Evolutionary conservation across 2,113 vertebrate species (phyloP), one percentile per base, ranked within the genome.

Genomic region (Chamaetylas fuelleborni): DNA sequence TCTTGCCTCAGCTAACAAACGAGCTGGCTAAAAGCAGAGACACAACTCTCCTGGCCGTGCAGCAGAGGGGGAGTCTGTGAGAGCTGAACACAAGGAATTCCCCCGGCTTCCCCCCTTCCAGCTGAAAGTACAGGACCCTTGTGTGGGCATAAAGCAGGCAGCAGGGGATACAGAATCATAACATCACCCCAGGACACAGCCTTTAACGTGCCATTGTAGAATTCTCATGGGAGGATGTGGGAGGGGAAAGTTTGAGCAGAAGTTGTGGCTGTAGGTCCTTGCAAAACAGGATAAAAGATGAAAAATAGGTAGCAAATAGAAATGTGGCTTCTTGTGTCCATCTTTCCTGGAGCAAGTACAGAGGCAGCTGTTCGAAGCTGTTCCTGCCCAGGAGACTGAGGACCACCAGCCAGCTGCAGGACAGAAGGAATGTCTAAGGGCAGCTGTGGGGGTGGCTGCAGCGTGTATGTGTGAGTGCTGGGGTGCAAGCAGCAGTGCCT

Each of bases 401-500:
- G 33, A 28, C 15, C 17, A 61, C 31, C 12, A 11, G 31, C 8
- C 43, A 53, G 36, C 26, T 92, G 2, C 1, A 11, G 71, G 26
- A 25, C 18, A 54, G 48, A 45, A 31, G 20, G 29, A 33, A 6
- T 10, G 6, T 18, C 33, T 6, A 4, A 54, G 19, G 54, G 11
- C 50, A 34, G 31, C 50, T 60, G 19, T 8, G 3, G n/a, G 11
- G n/a, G 26, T 47, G 28, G 19, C 40, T 3, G 4, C 23, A 22
- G 34, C 3, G 16, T 1, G 0, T 12, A 0, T 8, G 7, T 17
- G 54, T n/a, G 42, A 24, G 45, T 22, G 48, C 66, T 54, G 71
- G 38, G 12, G 5, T 18, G 23, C 11, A 0, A 3, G 1, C 5
- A 1, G 20, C 51, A 6, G 1, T 9, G 36, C 13, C 54, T 13